A percentile compares a stretch with the other conserved stretches of the same genome.
These are phyloP conservation scores for Monarcha castaneiventris DNA, from an alignment of 2,113 vertebrate species.

Conservation along the genomic window DNA sequence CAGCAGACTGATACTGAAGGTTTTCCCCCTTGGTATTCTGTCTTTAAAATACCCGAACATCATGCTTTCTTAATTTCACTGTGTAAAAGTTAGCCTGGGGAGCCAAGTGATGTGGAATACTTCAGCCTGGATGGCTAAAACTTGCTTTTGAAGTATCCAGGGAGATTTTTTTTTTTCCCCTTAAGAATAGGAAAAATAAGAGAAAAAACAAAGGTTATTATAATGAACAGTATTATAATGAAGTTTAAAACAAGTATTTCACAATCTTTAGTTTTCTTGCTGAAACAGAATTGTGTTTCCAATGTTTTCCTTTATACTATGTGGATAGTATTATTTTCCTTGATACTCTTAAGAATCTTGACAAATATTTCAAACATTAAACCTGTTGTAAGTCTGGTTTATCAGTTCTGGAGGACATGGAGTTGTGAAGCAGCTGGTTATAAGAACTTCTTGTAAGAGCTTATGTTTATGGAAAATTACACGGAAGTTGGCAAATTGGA, in stretches of 20 bases:
- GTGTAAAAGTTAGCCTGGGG: not conserved
- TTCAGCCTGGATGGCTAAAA: not conserved
- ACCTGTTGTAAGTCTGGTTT: not conserved
- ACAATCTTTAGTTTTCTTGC: not conserved
- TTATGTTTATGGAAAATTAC: not conserved
- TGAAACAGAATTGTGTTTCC: not conserved
- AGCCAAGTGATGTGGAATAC: not conserved
- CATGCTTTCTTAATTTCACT: not conserved
- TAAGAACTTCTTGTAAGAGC: not conserved
- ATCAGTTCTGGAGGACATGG: not conserved
- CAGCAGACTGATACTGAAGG: not conserved
- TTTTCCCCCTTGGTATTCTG: not conserved
- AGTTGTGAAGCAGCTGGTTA: not conserved
- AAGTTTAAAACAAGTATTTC: not conserved
- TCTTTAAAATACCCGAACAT: not conserved
- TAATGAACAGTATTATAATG: not conserved
- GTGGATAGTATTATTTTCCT: not conserved
- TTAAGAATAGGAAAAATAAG: not conserved
- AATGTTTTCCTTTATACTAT: not conserved
- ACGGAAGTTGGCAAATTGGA: not conserved
- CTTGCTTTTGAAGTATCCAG: not conserved
- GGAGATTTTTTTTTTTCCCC: rapidly evolving
- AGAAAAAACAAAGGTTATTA: not conserved
- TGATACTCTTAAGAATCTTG: not conserved
- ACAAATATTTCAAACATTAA: not conserved